phyloP scores from a whole-genome alignment of 2,113 vertebrate genomes.

The Boulengerochromis microlepis region DNA sequence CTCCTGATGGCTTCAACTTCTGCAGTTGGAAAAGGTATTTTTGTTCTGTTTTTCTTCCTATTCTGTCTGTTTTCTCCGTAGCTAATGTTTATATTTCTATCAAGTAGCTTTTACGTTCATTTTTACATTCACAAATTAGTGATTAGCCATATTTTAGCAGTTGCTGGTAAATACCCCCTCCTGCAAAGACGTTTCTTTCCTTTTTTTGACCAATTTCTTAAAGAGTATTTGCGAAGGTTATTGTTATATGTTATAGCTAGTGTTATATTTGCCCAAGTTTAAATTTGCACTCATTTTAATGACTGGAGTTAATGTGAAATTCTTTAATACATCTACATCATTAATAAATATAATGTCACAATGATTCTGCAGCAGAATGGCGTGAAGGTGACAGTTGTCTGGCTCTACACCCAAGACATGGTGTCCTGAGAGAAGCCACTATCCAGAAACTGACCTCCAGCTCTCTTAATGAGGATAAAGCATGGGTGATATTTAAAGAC shows the following conservation, averaged over 20 bases:
- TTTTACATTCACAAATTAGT: not conserved
- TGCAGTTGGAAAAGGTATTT: slow-evolving; percentile 9
- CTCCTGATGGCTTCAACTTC: slow-evolving; percentile 38
- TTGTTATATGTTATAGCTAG: not conserved
- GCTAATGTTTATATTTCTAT: not conserved
- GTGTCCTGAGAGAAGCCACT: slow-evolving; percentile 66
- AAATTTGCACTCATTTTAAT: not conserved
- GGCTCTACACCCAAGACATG: slow-evolving; percentile 66
- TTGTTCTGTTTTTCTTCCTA: not conserved
- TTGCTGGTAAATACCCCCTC: not conserved
- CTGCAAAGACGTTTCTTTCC: not conserved
- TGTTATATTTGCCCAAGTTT: not conserved
- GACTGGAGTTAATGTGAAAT: not conserved
- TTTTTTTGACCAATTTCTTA: not conserved
- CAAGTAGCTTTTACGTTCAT: not conserved
- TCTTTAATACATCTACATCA: not conserved
- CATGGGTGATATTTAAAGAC: slow-evolving; percentile 68
- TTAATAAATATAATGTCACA: not conserved
- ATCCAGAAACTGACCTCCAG: slow-evolving; percentile 68
- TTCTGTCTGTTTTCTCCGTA: not conserved
- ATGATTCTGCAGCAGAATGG: slow-evolving; percentile 47
- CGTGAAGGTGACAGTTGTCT: slow-evolving; percentile 62
- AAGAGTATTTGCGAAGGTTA: not conserved
- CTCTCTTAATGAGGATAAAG: slow-evolving; percentile 56
- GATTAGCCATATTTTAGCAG: not conserved